These are phyloP conservation scores for Sinohyriopsis cumingii DNA, from an alignment of 2,888 invertebrate genomes.

Conservation along the genomic window DNA sequence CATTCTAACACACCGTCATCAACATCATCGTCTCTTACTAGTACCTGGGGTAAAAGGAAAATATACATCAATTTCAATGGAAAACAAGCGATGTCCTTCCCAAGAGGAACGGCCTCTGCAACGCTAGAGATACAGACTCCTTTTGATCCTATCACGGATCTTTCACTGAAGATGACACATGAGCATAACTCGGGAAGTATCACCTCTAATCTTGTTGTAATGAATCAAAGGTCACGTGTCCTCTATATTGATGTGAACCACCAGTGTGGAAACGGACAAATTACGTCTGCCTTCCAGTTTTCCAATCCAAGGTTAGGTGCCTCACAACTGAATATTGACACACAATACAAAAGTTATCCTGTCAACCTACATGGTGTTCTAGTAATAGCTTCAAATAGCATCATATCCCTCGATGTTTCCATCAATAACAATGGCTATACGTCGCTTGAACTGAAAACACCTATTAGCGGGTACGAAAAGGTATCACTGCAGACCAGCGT, in stretches of 20 bases:
- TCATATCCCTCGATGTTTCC: constrained; percentile 13
- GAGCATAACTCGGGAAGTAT: no score
- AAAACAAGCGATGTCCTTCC: constrained; percentile 28
- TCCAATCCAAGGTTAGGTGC: constrained; percentile 19
- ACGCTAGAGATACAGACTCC: constrained; percentile 35
- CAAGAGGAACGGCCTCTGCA: constrained; percentile 23
- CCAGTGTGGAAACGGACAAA: constrained; percentile 35
- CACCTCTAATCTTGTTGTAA: no score
- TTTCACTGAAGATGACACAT: no score
- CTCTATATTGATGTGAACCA: constrained; percentile 42
- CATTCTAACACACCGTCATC: constrained; percentile 37
- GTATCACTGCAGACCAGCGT: constrained; percentile 10
- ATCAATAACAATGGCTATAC: constrained; percentile 18
- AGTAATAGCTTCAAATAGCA: no score
- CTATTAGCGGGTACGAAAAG: constrained; percentile 11
- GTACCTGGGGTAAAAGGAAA: constrained; percentile 32
- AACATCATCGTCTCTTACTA: constrained; percentile 30
- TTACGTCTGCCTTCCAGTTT: constrained; percentile 28
- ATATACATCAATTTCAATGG: constrained; percentile 31
- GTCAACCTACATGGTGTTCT: no score
- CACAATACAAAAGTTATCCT: constrained; percentile 24
- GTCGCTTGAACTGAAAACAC: neutral
- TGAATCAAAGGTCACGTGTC: no score
- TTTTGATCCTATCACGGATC: no score
- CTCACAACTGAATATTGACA: constrained; percentile 21